Evolutionary conservation across 1,140 invertebrate genomes (phyloP), one percentile per base, ranked within the genome.

Genomic region (Bathynomus jamesi): DNA sequence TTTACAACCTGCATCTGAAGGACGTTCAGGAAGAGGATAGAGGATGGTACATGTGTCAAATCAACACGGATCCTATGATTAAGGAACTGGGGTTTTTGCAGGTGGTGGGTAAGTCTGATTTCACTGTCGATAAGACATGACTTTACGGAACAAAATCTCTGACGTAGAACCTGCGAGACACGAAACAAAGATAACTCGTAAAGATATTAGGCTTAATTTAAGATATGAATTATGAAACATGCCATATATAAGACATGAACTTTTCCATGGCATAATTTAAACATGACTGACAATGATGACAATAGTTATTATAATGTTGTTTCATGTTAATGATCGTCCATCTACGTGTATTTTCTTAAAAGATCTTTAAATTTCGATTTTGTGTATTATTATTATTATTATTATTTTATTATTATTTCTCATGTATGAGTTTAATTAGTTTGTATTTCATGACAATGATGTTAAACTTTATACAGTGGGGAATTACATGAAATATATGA

Each of bases 21-120:
- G 90, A 94, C 78, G 91, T 95, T 27, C 89, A 93, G 74, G 90
- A 95, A 82, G 90, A 90, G 78, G 95, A 97, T 83, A 88, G 90
- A 76, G 95, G 95, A 32, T 86, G 90, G 28, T 97, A 96, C 83
- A 95, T 95, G 91, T 96, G 94, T 82, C 94, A 97, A 84, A 93
- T 97, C 79, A 97, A 96, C 82, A 95, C 94, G 0, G 92, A 92
- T 74, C 92, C 92, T 3, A 82, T 84, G 76, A 79, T 79, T 40
- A 76, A 72, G 21, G 78, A 79, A 71, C 76, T 79, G 2, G 84
- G 80, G 4, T 81, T 81, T 72, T 69, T 84, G 28, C 78, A 83
- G 71, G 79, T 84, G 10, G 79, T 81, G 71, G 82, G 83, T 85
- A 24, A 62, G 71, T 69, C 8, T 28, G 8, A 21, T 63, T n/a